A percentile compares a stretch with the other conserved stretches of the same genome.
Conservation (phyloP, 2,888 invertebrate species). For the Platynereis dumerilii region DNA sequence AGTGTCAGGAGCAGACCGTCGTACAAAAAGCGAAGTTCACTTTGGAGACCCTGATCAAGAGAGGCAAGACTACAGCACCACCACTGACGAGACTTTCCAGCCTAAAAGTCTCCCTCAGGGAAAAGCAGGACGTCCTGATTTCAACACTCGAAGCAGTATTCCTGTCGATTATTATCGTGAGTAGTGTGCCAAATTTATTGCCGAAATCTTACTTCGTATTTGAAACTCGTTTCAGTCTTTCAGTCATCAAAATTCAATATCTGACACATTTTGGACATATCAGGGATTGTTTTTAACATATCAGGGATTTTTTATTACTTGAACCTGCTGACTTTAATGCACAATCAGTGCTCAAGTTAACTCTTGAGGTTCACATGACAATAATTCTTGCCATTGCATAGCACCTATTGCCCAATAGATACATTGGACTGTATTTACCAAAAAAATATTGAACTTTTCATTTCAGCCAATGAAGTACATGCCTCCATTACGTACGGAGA, state of each 20-base stretch:
- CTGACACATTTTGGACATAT: no score
- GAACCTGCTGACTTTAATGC: no score
- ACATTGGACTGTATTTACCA: no score
- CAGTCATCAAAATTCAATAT: background rate
- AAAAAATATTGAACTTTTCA: slow-evolving; percentile 4
- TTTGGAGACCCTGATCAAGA: slow-evolving; percentile 51
- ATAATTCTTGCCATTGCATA: no score
- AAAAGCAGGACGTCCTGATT: slow-evolving; percentile 36
- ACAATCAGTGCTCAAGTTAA: no score
- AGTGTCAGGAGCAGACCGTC: slow-evolving; percentile 50
- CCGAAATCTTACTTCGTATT: no score
- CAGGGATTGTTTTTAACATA: no score
- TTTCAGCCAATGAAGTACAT: slow-evolving; percentile 42
- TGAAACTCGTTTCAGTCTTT: background rate
- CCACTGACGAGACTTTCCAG: slow-evolving; percentile 42
- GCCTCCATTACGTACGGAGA: slow-evolving; percentile 45
- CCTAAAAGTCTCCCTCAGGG: slow-evolving; percentile 33
- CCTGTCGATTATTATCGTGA: slow-evolving; percentile 54
- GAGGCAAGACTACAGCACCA: slow-evolving; percentile 48
- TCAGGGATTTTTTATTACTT: no score
- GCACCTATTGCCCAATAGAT: no score
- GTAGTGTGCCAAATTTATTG: background rate
- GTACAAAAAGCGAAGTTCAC: slow-evolving; percentile 53
- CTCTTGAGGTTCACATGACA: no score
- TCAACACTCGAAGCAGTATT: slow-evolving; percentile 45